phyloP scores from a whole-genome alignment of 2,888 invertebrate genomes.

The Lepeophtheirus nordmannii region DNA sequence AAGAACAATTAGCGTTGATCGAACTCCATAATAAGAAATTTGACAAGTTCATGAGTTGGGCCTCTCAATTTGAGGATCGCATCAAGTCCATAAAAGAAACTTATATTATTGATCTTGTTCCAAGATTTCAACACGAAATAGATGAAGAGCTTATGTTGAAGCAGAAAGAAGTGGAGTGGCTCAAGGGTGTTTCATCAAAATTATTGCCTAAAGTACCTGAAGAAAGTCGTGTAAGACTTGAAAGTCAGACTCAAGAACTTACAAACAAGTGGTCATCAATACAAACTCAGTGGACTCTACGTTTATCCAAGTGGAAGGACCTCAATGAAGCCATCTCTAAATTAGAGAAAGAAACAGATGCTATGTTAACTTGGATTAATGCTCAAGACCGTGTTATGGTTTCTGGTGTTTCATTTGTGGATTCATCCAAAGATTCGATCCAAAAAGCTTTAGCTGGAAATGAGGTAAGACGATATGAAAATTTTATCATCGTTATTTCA shows the following conservation, averaged over 20 bases:
- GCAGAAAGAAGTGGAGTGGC: too few species aligned
- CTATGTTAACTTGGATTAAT: neutral
- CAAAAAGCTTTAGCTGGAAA: neutral
- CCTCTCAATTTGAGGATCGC: neutral
- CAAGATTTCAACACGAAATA: neutral
- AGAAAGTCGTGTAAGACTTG: too few species aligned
- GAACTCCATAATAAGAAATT: too few species aligned
- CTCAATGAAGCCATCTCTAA: neutral
- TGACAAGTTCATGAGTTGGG: too few species aligned
- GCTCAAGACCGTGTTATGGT: neutral
- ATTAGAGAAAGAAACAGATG: neutral
- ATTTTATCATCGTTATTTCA: neutral
- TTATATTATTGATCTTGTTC: neutral
- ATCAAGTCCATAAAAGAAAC: neutral
- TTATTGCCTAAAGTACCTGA: too few species aligned
- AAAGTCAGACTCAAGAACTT: too few species aligned
- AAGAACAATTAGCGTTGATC: neutral
- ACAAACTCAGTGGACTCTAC: neutral
- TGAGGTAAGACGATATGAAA: neutral
- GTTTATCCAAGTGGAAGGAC: neutral
- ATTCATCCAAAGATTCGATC: neutral
- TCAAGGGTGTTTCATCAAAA: too few species aligned
- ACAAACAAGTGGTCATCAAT: neutral
- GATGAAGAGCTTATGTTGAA: neutral
- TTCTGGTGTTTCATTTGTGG: neutral